These are phyloP conservation scores for Nasua narica DNA, from an alignment of 2,797 vertebrate genomes.

Conservation along the genomic window DNA sequence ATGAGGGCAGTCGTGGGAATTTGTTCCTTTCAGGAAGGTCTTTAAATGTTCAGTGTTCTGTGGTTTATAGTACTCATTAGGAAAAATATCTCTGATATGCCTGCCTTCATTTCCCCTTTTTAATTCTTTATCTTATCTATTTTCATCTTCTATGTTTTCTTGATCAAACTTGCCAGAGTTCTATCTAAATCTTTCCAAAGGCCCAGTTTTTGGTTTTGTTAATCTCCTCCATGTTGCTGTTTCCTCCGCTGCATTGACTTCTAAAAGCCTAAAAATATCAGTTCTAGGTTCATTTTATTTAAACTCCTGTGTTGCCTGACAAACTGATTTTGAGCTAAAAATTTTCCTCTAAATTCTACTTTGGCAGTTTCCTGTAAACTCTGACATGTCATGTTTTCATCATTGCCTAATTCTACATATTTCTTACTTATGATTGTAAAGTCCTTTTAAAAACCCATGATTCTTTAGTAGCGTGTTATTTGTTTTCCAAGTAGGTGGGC, in stretches of 20 bases:
- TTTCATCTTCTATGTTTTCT: not conserved
- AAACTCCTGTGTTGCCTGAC: not conserved
- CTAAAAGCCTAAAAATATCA: not conserved
- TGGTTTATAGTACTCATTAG: not conserved
- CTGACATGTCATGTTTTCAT: not conserved
- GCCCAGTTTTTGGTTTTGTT: not conserved
- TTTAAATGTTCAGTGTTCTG: not conserved
- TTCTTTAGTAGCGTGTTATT: not conserved
- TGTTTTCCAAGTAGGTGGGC: not conserved
- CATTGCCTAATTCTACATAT: not conserved
- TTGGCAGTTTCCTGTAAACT: not conserved
- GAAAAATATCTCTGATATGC: not conserved
- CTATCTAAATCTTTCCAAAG: not conserved
- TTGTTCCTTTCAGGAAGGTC: not conserved
- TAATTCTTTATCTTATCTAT: not conserved
- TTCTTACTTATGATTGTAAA: not conserved
- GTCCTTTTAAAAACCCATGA: not conserved
- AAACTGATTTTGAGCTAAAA: not conserved
- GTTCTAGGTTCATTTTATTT: not conserved
- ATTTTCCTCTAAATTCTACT: not conserved
- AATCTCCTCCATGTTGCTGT: not conserved
- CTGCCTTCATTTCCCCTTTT: not conserved
- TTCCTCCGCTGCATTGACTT: not conserved
- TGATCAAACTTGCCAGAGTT: not conserved
- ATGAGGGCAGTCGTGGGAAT: not conserved